A percentile compares a stretch with the other conserved stretches of the same genome.
phyloP scores from a whole-genome alignment of 2,888 invertebrate species.

The Drosophila seclusa region DNA sequence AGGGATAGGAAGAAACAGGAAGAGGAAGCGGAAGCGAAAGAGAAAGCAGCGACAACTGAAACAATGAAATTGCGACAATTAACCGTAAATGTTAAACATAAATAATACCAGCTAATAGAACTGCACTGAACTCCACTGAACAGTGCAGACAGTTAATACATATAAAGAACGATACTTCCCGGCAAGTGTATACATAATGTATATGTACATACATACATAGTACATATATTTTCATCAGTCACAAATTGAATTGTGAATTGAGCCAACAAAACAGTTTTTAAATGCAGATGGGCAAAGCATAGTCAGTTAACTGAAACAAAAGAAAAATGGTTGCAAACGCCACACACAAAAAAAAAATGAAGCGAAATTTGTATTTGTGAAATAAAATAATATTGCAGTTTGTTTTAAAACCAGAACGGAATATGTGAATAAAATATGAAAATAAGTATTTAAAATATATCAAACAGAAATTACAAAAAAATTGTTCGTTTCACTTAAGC shows the following conservation, averaged over 20 bases:
- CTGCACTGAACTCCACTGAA: constrained; percentile 22
- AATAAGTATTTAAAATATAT: constrained; percentile 77
- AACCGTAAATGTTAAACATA: constrained; percentile 67
- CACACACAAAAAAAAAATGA: constrained; percentile 45
- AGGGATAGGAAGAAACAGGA: constrained; percentile 16
- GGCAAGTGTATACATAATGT: constrained; percentile 13
- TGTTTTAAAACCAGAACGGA: constrained; percentile 77
- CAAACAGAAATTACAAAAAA: constrained; percentile 65
- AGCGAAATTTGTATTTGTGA: constrained; percentile 72
- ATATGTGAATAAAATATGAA: constrained; percentile 77
- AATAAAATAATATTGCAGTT: constrained; percentile 78
- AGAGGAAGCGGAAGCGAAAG: not conserved
- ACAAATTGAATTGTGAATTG: constrained; percentile 52
- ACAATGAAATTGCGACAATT: constrained; percentile 81
- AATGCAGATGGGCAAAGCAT: constrained; percentile 21
- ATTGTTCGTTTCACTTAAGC: constrained; percentile 28
- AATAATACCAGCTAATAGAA: constrained; percentile 31
- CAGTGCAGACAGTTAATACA: constrained; percentile 23
- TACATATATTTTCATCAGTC: constrained; percentile 58
- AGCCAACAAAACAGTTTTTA: constrained; percentile 51
- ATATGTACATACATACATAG: constrained; percentile 29
- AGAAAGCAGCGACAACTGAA: constrained; percentile 67
- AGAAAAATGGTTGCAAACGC: constrained; percentile 56
- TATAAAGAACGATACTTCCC: constrained; percentile 9
- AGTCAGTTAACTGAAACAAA: constrained; percentile 16